These are phyloP conservation scores for Thyatira batis DNA, from an alignment of 2,888 invertebrate genomes.

Conservation along the genomic window DNA sequence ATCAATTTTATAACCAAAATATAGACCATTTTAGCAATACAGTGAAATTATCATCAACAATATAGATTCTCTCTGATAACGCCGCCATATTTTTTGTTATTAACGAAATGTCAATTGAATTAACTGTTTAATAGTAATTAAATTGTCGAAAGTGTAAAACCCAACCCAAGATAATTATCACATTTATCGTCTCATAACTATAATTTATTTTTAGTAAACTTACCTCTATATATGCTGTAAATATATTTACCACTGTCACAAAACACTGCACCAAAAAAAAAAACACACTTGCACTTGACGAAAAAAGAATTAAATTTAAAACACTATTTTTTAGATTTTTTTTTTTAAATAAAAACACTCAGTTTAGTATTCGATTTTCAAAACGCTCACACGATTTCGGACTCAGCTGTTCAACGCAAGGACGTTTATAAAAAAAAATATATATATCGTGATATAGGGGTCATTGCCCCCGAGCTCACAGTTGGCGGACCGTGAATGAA, in stretches of 20 bases:
- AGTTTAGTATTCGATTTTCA: background rate
- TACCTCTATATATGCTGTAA: slow-evolving; percentile 23
- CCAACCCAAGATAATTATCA: background rate
- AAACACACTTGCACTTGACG: slow-evolving; percentile 37
- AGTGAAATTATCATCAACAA: too few relatives aligned
- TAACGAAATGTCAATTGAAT: too few relatives aligned
- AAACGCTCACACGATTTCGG: slow-evolving; percentile 5
- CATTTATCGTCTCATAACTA: background rate
- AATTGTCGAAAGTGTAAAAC: background rate
- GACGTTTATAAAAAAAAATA: slow-evolving; percentile 58
- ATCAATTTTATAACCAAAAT: too few relatives aligned
- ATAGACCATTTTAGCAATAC: too few relatives aligned
- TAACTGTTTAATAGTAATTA: background rate
- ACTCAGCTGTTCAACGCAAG: slow-evolving; percentile 72
- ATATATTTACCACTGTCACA: slow-evolving; percentile 31
- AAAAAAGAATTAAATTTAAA: slow-evolving; percentile 14
- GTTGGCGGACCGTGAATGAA: slow-evolving; percentile 67
- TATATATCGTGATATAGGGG: slow-evolving; percentile 59
- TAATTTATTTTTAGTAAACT: slow-evolving; percentile 22
- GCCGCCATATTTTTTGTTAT: too few relatives aligned
- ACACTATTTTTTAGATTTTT: too few relatives aligned
- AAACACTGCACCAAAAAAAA: slow-evolving; percentile 34
- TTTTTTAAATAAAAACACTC: too few relatives aligned
- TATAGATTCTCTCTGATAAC: too few relatives aligned
- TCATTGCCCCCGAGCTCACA: slow-evolving; percentile 59